phyloP scores from a whole-genome alignment of 2,113 vertebrate species.

The Vanacampus margaritifer region DNA sequence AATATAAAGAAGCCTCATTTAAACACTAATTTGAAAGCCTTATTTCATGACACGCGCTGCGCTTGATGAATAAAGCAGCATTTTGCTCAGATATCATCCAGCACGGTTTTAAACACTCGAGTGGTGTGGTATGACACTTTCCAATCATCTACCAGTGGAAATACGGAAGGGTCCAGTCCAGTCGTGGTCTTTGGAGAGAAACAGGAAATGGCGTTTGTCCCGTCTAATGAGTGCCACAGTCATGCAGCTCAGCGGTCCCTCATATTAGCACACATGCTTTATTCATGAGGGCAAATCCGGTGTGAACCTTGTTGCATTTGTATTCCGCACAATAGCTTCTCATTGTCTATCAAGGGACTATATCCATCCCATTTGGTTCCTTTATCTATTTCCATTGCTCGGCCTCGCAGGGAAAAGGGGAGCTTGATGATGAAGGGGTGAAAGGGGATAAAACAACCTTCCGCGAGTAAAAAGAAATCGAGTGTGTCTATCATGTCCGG shows the following conservation, averaged over 20 bases:
- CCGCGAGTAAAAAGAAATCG: conserved; percentile 45
- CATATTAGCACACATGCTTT: conserved; percentile 74
- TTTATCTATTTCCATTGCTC: conserved; percentile 58
- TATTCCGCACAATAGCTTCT: conserved; percentile 64
- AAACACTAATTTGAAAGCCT: neutral
- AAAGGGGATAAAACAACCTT: conserved; percentile 43
- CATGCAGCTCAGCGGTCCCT: conserved; percentile 59
- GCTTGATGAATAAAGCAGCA: conserved; percentile 33
- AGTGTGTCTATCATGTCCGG: conserved; percentile 41
- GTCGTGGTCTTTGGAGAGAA: conserved; percentile 63
- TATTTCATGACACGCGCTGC: neutral
- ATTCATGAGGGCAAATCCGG: conserved; percentile 77
- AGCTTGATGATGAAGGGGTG: conserved; percentile 32
- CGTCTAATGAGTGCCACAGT: conserved; percentile 69
- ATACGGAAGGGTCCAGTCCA: conserved; percentile 57
- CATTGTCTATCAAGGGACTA: conserved; percentile 63
- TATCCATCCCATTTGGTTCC: conserved; percentile 57
- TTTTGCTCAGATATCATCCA: conserved; percentile 30
- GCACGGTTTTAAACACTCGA: conserved; percentile 38
- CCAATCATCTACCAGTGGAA: conserved; percentile 38
- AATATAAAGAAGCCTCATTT: neutral
- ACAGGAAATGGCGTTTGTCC: conserved; percentile 77
- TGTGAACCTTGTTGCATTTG: conserved; percentile 75
- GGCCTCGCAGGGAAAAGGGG: conserved; percentile 20
- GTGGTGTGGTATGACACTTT: conserved; percentile 36